Percentiles rank a stretch among this genome's conserved stretches.
Conservation (phyloP, 1,140 invertebrate genomes). For the Drosophila rhopaloa region DNA sequence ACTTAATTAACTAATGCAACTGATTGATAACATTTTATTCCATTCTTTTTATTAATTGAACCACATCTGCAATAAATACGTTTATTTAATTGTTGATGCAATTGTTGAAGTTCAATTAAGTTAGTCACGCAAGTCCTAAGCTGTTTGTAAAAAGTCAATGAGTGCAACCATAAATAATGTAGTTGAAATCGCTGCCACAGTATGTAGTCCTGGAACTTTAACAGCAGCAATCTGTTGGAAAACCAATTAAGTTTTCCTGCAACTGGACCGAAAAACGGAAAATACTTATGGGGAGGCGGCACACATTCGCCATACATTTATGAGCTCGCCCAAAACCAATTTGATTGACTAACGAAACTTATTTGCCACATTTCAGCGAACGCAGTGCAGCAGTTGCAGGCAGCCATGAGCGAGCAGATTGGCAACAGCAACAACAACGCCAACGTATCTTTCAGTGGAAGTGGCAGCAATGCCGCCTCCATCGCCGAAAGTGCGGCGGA, state of each 20-base stretch:
- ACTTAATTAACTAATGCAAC: too few relatives aligned
- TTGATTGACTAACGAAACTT: slow-evolving; percentile 45
- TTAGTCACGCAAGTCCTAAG: not conserved
- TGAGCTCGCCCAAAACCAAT: slow-evolving; percentile 41
- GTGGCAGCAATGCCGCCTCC: slow-evolving; percentile 19
- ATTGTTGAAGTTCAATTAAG: slow-evolving; percentile 5
- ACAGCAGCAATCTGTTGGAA: slow-evolving; percentile 41
- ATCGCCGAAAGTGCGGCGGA: slow-evolving; percentile 57
- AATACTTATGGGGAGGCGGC: slow-evolving; percentile 38
- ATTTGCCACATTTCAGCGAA: slow-evolving; percentile 48
- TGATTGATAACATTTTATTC: too few relatives aligned
- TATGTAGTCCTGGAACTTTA: slow-evolving; percentile 10
- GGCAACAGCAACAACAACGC: slow-evolving; percentile 28
- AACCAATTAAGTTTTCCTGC: slow-evolving; percentile 73
- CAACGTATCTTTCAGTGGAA: slow-evolving; percentile 6
- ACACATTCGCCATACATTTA: slow-evolving; percentile 29
- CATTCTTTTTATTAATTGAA: not conserved
- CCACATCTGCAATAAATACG: not conserved
- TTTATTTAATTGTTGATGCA: not conserved
- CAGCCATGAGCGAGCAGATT: slow-evolving; percentile 54
- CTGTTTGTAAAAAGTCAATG: slow-evolving; percentile 12
- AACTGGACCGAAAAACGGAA: slow-evolving; percentile 66
- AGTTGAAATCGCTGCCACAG: slow-evolving; percentile 2
- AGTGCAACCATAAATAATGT: not conserved
- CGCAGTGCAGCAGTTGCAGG: slow-evolving; percentile 30